Percentiles rank a stretch among this genome's conserved stretches.
phyloP scores from a whole-genome alignment of 2,888 invertebrate species.

The Tenodera sinensis region DNA sequence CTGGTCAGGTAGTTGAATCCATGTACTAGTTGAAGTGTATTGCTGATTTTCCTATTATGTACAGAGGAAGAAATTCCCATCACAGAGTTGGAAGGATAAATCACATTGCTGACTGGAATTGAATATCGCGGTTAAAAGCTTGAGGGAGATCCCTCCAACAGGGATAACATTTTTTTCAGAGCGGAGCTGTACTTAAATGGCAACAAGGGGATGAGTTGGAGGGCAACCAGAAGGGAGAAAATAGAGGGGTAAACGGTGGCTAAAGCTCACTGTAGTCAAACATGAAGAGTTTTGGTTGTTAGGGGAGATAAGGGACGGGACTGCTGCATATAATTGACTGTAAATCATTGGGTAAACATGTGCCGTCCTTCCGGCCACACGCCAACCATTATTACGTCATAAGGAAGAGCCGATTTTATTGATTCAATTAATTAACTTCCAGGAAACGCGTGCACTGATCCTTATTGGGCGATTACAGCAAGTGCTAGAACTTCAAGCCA shows the following conservation, averaged over 20 bases:
- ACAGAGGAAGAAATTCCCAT: no score
- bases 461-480: neutral
- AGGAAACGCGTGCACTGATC: neutral
- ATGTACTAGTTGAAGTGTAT: no score
- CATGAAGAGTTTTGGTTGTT: neutral
- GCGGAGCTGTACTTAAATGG: neutral
- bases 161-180: neutral
- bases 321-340: slow-evolving; percentile 18
- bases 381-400: slow-evolving; percentile 7
- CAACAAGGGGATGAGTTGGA: neutral
- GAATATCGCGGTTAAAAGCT: neutral
- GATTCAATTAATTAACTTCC: slow-evolving; percentile 6
- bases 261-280: slow-evolving; percentile 5
- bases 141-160: neutral
- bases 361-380: neutral
- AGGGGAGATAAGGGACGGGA: neutral
- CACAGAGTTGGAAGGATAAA: neutral
- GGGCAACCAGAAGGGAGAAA: neutral
- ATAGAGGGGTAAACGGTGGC: neutral
- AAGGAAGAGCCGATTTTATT: neutral
- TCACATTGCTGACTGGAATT: neutral
- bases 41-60: no score
- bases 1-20: no score
- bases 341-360: slow-evolving; percentile 22
- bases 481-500: no score